Evolutionary conservation across 2,888 invertebrate genomes (phyloP).

Genomic region (Diadegma fenestrale): DNA sequence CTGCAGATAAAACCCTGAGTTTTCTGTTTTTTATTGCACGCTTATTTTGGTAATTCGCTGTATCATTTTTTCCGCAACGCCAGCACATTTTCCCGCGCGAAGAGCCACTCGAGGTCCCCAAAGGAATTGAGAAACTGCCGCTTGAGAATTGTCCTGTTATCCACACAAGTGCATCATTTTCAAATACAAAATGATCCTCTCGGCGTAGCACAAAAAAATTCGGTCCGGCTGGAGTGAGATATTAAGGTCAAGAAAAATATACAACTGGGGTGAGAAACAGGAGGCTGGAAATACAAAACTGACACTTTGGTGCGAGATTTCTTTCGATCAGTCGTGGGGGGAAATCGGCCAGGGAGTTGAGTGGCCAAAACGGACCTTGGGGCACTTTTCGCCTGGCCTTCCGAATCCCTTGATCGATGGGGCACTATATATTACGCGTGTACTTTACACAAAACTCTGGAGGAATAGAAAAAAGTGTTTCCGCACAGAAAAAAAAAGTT

Average conservation of each 20-base stretch:
- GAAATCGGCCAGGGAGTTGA: constrained; percentile 68
- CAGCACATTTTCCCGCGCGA: constrained; percentile 42
- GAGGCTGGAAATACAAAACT: constrained; percentile 32
- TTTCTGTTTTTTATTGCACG: background rate
- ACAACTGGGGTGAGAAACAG: constrained; percentile 66
- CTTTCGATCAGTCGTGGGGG: constrained; percentile 73
- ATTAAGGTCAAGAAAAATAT: constrained; percentile 12
- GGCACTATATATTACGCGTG: constrained; percentile 46
- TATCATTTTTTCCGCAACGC: constrained; percentile 45
- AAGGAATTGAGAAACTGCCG: constrained; percentile 33
- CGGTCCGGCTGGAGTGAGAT: background rate
- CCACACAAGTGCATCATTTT: constrained; percentile 82
- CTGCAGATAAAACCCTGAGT: background rate
- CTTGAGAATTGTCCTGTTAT: constrained; percentile 70
- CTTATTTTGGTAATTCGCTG: constrained; percentile 2
- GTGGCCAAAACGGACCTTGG: constrained; percentile 81
- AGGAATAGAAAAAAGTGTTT: background rate
- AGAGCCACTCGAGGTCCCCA: constrained; percentile 26
- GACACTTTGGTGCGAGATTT: constrained; percentile 79
- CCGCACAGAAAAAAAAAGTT: background rate
- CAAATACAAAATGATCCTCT: constrained; percentile 74
- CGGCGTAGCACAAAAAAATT: constrained; percentile 1
- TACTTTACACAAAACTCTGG: constrained; percentile 1
- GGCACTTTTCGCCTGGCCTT: constrained; percentile 79
- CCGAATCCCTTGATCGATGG: constrained; percentile 82